These are phyloP conservation scores for Kradibia gibbosae DNA, from an alignment of 1,140 invertebrate genomes.

Conservation along the genomic window DNA sequence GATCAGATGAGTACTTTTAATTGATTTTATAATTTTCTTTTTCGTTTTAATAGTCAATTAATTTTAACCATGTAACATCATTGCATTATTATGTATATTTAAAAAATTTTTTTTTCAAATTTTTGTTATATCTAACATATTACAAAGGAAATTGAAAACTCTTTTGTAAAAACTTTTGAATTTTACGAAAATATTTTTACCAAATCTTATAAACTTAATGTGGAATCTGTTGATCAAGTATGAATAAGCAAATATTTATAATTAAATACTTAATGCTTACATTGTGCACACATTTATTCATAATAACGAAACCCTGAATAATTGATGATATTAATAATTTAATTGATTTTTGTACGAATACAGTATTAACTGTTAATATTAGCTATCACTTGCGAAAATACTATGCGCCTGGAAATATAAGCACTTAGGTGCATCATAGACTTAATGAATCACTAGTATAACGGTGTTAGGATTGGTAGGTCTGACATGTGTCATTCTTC, in stretches of 20 bases:
- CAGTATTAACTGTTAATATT: background rate
- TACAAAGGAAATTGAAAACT: no score
- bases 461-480: constrained; percentile 53
- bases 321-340: background rate
- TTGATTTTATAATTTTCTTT: background rate
- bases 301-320: background rate
- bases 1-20: no score
- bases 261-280: background rate
- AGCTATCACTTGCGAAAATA: background rate
- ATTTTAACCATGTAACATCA: background rate
- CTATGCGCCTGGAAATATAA: background rate
- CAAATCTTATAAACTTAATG: no score
- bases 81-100: no score
- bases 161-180: no score
- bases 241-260: background rate
- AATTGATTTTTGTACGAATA: constrained; percentile 7
- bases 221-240: background rate
- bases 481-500: constrained; percentile 53
- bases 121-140: no score
- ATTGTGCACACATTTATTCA: background rate
- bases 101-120: no score
- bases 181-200: no score
- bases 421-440: background rate
- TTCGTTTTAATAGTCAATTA: background rate
- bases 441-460: constrained; percentile 55